Evolutionary conservation across 2,888 invertebrate species (phyloP).

Genomic region (Ennomos erosarius): DNA sequence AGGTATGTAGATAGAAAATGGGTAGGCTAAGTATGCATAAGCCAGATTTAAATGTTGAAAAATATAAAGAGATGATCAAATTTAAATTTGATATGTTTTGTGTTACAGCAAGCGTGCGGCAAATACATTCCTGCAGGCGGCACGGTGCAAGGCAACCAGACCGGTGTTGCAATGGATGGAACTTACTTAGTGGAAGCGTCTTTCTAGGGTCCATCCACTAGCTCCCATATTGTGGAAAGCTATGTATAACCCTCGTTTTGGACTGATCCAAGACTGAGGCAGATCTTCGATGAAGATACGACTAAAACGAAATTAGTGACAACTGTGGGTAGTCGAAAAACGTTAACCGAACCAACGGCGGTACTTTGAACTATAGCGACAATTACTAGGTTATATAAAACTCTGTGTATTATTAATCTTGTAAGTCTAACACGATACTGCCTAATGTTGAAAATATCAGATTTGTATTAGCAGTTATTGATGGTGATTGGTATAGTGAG

Average conservation of each 20-base stretch:
- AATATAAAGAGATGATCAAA: neutral
- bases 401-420: constrained; percentile 64
- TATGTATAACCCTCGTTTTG: constrained; percentile 59
- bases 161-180: constrained; percentile 93
- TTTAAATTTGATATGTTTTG: constrained; percentile 36
- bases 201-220: constrained; percentile 86
- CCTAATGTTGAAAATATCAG: constrained; percentile 71
- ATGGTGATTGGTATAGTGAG: constrained; percentile 27
- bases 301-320: constrained; percentile 38
- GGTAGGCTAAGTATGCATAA: constrained; percentile 43
- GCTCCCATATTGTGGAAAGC: constrained; percentile 69
- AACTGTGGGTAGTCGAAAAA: constrained; percentile 36
- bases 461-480: constrained; percentile 59
- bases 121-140: constrained; percentile 95
- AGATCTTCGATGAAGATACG: constrained; percentile 39
- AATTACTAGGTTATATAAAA: constrained; percentile 78
- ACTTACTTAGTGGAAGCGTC: constrained; percentile 94
- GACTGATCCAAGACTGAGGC: constrained; percentile 29
- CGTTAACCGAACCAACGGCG: constrained; percentile 38
- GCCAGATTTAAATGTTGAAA: constrained; percentile 23
- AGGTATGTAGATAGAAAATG: constrained; percentile 52
- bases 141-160: constrained; percentile 92
- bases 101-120: constrained; percentile 91
- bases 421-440: constrained; percentile 79
- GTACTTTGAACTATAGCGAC: constrained; percentile 51